Base-by-base conservation (phyloP, 2,888 invertebrate species). In the Salticus scenicus region DNA sequence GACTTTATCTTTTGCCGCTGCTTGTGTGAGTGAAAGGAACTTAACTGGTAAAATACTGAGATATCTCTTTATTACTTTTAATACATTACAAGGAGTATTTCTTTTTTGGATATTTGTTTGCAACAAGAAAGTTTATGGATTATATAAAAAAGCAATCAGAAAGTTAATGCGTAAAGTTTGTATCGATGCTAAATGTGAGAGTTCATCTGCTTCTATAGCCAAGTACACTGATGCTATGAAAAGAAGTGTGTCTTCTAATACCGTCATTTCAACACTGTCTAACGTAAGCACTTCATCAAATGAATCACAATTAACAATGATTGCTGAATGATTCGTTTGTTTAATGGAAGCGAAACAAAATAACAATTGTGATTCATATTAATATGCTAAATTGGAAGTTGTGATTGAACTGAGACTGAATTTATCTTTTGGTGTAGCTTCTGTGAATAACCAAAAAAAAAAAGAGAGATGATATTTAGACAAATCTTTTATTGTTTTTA, bases 41-140 rank as follows among this genome's bases (percentile, higher is more conserved):
- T 14, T 89, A 28, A 33, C 70, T 8, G 83, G 88, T 10, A 20
- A 86, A 47, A 79, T 87, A 24, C 85, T 90, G 10, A 88, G 88
- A 8, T 89, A 89, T 78, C 42, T 89, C 20, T 90, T 90, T 87
- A 89, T 90, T 24, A 74, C 90, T 28, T 87, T 88, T 41, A 89
- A 89, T 63, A 88, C 89, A 27, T 73, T 89, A 7, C 89, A 90
- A 80, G 90, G 90, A 8, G 66, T 89, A n/a, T 89, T 89, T 51
- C 88, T 90, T 12, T 89, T 89, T 67, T 83, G 87, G 28, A 89
- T 89, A 0, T 90, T 90, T 74, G 88, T 89, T 7, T 88, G 87
- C 57, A 90, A 89, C 72, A 66, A 57, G 12, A 85, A 88, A 66
- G 87, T 89, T 7, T 75, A 51, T 12, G 64, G 69, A 14, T 80